A percentile compares a stretch with the other conserved stretches of the same genome.
phyloP scores from a whole-genome alignment of 2,113 vertebrate genomes.

The Callochromis pleurospilus region DNA sequence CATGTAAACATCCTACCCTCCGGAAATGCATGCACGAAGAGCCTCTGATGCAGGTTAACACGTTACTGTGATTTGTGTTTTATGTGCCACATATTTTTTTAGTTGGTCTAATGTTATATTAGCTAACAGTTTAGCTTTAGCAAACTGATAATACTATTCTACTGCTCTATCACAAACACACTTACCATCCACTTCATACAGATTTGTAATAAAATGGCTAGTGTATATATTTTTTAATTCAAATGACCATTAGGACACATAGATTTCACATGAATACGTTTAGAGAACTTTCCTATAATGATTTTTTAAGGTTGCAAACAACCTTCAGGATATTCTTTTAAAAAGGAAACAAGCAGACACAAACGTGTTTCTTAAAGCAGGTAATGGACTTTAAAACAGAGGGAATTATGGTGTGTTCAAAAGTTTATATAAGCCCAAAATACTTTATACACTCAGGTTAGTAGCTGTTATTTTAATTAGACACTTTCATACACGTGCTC shows the following conservation, averaged over 20 bases:
- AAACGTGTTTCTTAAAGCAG: background rate
- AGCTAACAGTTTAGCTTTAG: background rate
- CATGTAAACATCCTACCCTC: background rate
- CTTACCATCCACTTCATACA: background rate
- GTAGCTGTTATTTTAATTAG: background rate
- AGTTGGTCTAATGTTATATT: background rate
- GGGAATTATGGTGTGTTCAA: background rate
- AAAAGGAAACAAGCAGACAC: background rate
- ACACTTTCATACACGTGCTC: background rate
- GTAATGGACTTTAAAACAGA: background rate
- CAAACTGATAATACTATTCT: background rate
- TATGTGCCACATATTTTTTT: background rate
- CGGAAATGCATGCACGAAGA: accelerated
- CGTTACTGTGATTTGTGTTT: background rate
- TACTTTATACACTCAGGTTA: background rate
- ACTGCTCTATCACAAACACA: background rate
- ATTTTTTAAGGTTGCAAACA: background rate
- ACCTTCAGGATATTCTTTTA: background rate
- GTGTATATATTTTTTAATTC: background rate
- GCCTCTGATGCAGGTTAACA: background rate
- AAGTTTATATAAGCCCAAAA: background rate
- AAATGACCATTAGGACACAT: background rate
- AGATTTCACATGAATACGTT: background rate
- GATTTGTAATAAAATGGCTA: background rate
- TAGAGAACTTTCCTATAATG: background rate